A percentile compares a stretch with the other conserved stretches of the same genome.
Evolutionary conservation across 1,140 invertebrate genomes (phyloP).

Genomic region (Copidosoma floridanum): DNA sequence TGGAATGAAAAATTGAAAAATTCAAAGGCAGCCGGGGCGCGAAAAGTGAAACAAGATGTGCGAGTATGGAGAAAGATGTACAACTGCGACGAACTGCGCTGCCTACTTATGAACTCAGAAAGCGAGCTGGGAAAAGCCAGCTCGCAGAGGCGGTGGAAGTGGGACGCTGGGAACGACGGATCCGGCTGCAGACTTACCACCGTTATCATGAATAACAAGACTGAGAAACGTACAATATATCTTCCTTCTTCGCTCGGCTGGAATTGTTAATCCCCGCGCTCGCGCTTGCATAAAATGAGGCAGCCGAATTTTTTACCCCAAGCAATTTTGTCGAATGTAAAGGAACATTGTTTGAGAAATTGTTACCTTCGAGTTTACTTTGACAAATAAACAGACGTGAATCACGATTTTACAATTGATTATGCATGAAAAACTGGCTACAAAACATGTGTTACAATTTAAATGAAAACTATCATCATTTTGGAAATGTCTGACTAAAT

Average conservation of each 20-base stretch:
- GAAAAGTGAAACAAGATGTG: slow-evolving; percentile 21
- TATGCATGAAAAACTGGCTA: too few relatives aligned
- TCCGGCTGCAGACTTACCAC: slow-evolving; percentile 9
- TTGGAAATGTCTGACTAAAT: too few relatives aligned
- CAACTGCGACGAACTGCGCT: slow-evolving; percentile 1
- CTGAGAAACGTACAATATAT: not conserved
- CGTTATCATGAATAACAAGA: slow-evolving; percentile 15
- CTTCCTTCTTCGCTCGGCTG: slow-evolving; percentile 11
- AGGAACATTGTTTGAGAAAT: too few relatives aligned
- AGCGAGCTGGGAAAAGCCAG: not conserved
- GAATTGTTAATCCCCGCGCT: slow-evolving; percentile 11
- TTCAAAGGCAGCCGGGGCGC: slow-evolving; percentile 6
- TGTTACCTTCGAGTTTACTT: too few relatives aligned
- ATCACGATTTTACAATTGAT: too few relatives aligned
- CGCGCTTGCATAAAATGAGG: not conserved
- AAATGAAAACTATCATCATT: too few relatives aligned
- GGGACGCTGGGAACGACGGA: not conserved
- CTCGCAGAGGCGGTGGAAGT: not conserved
- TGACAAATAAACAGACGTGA: too few relatives aligned
- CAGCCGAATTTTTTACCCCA: too few relatives aligned
- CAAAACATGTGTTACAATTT: too few relatives aligned
- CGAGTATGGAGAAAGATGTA: slow-evolving; percentile 1
- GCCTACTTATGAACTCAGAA: slow-evolving; percentile 20
- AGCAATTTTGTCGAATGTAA: too few relatives aligned
- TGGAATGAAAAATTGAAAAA: slow-evolving; percentile 19